Conservation (phyloP, 1,140 invertebrate genomes). For the Drepana arcuata region DNA sequence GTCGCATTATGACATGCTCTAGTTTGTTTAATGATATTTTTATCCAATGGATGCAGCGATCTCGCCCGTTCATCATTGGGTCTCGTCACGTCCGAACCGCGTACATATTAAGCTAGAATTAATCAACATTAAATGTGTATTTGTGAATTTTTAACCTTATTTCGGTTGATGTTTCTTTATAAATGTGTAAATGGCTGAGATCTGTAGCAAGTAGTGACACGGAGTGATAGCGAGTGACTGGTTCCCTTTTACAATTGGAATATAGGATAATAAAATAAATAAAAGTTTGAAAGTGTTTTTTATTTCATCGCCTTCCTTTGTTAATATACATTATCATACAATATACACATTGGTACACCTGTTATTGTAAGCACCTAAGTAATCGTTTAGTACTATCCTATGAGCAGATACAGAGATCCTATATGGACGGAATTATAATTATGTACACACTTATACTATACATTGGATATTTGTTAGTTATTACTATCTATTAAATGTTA, state of each 20-base stretch:
- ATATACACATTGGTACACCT: too few species aligned
- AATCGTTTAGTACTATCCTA: too few species aligned
- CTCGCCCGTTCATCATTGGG: too few species aligned
- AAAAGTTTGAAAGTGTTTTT: conserved; percentile 59
- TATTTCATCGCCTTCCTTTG: conserved; percentile 19
- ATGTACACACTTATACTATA: too few species aligned
- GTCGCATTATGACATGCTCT: too few species aligned
- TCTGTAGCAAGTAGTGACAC: conserved; percentile 62
- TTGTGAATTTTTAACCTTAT: conserved; percentile 67
- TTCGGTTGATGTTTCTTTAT: conserved; percentile 67
- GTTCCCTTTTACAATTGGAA: conserved; percentile 69
- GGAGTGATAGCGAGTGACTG: conserved; percentile 63
- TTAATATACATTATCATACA: conserved; percentile 31
- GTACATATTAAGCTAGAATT: conserved; percentile 51
- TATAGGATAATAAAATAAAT: conserved; percentile 67
- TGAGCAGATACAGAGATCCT: too few species aligned
- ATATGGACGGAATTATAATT: too few species aligned
- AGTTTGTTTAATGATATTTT: too few species aligned
- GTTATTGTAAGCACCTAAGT: too few species aligned
- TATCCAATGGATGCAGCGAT: too few species aligned
- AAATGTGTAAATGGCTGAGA: conserved; percentile 65
- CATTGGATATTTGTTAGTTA: too few species aligned
- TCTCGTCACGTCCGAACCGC: conserved; percentile 34
- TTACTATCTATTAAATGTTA: too few species aligned
- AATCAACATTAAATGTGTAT: conserved; percentile 70